Percentiles rank a stretch among this genome's conserved stretches.
Evolutionary conservation across 2,888 invertebrate genomes (phyloP).

Genomic region (Therioaphis trifolii): DNA sequence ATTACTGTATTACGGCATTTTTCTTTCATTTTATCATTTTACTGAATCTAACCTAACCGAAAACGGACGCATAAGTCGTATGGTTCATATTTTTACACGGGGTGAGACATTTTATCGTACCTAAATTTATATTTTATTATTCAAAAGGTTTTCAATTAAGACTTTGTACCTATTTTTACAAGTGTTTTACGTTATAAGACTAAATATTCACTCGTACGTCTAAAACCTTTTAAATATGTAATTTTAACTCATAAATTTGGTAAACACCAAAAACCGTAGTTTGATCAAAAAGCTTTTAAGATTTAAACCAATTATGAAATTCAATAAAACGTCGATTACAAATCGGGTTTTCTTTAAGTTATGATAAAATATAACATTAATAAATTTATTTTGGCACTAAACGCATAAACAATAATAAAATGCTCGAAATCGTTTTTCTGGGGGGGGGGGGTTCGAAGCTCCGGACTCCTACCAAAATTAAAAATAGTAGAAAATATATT

Average conservation of each 20-base stretch:
- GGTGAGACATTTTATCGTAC: too few relatives aligned
- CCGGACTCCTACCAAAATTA: too few relatives aligned
- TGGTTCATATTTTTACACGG: too few relatives aligned
- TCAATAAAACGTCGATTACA: not conserved
- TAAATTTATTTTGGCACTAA: slow-evolving; percentile 21
- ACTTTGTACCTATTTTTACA: not conserved
- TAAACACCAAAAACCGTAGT: not conserved
- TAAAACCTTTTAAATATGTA: not conserved
- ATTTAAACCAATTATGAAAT: slow-evolving; percentile 6
- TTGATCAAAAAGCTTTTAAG: slow-evolving; percentile 27
- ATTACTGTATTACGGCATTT: not conserved
- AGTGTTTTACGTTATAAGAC: not conserved
- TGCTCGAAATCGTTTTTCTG: not conserved
- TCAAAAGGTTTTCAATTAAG: not conserved
- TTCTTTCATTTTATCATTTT: not conserved
- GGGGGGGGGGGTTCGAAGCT: too few relatives aligned
- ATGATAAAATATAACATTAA: not conserved
- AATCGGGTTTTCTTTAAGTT: not conserved
- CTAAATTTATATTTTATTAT: not conserved
- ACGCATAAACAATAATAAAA: not conserved
- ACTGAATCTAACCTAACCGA: too few relatives aligned
- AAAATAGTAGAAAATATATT: too few relatives aligned
- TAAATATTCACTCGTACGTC: not conserved
- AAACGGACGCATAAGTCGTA: too few relatives aligned
- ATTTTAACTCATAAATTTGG: not conserved